These are phyloP conservation scores for Hyposoter dolosus DNA, from an alignment of 2,888 invertebrate genomes.

Conservation along the genomic window DNA sequence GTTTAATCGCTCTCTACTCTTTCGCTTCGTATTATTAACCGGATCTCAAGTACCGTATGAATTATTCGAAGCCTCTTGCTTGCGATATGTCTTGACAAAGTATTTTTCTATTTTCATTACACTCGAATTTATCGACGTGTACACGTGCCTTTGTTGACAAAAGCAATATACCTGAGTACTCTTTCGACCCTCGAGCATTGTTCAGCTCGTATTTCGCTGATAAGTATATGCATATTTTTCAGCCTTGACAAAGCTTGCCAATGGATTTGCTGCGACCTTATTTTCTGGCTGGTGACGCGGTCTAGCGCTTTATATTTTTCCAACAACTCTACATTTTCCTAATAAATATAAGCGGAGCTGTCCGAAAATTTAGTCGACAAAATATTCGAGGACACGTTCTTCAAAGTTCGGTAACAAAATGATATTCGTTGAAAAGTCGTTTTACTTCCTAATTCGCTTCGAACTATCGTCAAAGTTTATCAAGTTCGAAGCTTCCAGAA, in stretches of 20 bases:
- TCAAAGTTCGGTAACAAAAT: neutral
- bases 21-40: constrained; percentile 41
- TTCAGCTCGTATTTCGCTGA: constrained; percentile 18
- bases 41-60: constrained; percentile 18
- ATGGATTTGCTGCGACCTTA: constrained; percentile 5
- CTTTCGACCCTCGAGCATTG: constrained; percentile 31
- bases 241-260: constrained; percentile 21
- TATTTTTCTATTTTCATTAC: constrained; percentile 77
- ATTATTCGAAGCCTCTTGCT: constrained; percentile 10
- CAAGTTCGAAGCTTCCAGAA: neutral
- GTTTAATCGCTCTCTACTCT: constrained; percentile 49
- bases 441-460: neutral
- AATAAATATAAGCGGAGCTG: too few species aligned
- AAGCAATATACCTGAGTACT: constrained; percentile 66
- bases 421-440: neutral
- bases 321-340: neutral
- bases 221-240: neutral
- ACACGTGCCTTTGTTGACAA: constrained; percentile 74
- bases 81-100: neutral
- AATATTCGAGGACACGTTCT: neutral
- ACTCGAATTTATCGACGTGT: constrained; percentile 73
- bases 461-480: neutral
- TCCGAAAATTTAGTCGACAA: neutral
- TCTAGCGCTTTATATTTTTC: neutral
- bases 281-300: constrained; percentile 17